Evolutionary conservation across 2,888 invertebrate genomes (phyloP).

Genomic region (Lasioglossum lativentre): DNA sequence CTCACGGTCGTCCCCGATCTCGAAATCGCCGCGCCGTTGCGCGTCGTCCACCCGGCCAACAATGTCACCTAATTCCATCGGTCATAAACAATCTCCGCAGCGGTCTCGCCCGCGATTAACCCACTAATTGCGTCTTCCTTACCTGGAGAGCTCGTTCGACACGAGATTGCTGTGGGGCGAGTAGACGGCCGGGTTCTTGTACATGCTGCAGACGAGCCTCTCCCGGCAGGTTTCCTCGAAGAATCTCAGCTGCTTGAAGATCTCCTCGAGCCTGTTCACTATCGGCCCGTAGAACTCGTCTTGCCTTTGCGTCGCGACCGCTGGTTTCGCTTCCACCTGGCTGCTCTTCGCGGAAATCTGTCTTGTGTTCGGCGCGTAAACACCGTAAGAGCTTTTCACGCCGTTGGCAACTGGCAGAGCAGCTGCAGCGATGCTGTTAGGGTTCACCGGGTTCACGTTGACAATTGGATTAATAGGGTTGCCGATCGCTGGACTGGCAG

Average conservation of each 20-base stretch:
- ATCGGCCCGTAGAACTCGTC: constrained; percentile 91
- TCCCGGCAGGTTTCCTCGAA: constrained; percentile 91
- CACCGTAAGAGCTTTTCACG: constrained; percentile 59
- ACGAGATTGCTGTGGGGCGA: constrained; percentile 95
- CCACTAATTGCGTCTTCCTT: constrained; percentile 80
- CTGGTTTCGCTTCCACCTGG: constrained; percentile 49
- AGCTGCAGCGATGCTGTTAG: constrained; percentile 39
- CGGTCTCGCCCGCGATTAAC: neutral
- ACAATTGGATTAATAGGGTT: constrained; percentile 12
- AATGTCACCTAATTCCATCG: neutral
- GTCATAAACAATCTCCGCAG: neutral
- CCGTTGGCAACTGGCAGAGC: constrained; percentile 47
- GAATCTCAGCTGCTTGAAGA: constrained; percentile 90
- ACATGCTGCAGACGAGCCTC: constrained; percentile 93
- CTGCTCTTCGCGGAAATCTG: constrained; percentile 50
- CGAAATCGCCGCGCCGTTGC: too few relatives aligned
- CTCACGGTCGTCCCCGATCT: neutral
- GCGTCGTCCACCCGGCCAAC: neutral
- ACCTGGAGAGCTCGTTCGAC: constrained; percentile 95
- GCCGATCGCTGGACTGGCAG: neutral
- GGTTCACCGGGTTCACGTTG: constrained; percentile 29
- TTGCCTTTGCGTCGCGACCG: constrained; percentile 67
- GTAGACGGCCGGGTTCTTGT: constrained; percentile 92
- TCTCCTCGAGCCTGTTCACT: constrained; percentile 91
- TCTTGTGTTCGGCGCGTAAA: constrained; percentile 49